phyloP scores from a whole-genome alignment of 2,888 invertebrate genomes.

The Psococerastis gibbosa region DNA sequence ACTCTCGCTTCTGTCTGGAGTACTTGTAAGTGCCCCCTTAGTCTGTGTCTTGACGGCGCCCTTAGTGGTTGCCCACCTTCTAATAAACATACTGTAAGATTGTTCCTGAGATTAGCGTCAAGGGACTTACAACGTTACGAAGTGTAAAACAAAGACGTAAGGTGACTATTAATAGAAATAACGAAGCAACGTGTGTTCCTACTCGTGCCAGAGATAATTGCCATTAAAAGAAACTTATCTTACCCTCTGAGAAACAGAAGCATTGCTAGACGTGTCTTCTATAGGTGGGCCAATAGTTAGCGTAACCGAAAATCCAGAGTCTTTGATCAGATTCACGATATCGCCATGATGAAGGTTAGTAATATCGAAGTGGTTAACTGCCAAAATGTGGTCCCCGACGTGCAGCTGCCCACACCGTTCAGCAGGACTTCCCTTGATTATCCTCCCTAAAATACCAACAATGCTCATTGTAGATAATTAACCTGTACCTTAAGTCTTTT shows the following conservation, averaged over 20 bases:
- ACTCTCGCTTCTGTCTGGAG: too few species aligned
- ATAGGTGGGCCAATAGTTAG: slow-evolving; percentile 50
- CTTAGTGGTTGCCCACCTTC: too few species aligned
- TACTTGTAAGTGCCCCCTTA: too few species aligned
- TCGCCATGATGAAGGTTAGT: slow-evolving; percentile 86
- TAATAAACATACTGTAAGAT: too few species aligned
- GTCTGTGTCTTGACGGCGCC: too few species aligned
- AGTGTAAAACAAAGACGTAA: too few species aligned
- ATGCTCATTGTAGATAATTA: too few species aligned
- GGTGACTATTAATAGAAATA: too few species aligned
- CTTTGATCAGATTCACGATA: slow-evolving; percentile 93
- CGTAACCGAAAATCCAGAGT: slow-evolving; percentile 80
- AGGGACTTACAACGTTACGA: background rate
- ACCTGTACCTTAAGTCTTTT: too few species aligned
- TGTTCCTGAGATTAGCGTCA: too few species aligned
- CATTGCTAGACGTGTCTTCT: slow-evolving; percentile 38
- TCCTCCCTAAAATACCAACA: slow-evolving; percentile 57
- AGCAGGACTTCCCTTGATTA: slow-evolving; percentile 90
- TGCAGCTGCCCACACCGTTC: slow-evolving; percentile 77
- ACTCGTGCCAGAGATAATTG: too few species aligned
- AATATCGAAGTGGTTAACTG: slow-evolving; percentile 85
- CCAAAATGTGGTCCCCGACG: slow-evolving; percentile 89
- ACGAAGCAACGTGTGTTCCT: too few species aligned
- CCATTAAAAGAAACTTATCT: slow-evolving; percentile 18
- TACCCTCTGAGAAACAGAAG: slow-evolving; percentile 36